phyloP scores from a whole-genome alignment of 2,888 invertebrate species.

The Drosophila recens region DNA sequence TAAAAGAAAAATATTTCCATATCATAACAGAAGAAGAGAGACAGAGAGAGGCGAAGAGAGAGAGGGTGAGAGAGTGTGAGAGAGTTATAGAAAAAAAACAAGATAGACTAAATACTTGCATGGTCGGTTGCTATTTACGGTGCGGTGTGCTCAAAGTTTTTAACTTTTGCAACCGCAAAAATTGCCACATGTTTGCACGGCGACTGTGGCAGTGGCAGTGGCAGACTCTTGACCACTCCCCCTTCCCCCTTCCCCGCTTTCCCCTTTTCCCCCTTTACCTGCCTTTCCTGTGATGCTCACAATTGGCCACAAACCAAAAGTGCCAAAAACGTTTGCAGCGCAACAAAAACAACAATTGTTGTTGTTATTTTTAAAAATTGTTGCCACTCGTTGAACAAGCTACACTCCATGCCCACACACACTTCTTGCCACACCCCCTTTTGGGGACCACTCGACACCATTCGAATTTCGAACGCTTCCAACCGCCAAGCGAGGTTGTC shows the following conservation, averaged over 20 bases:
- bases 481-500: conserved; percentile 24
- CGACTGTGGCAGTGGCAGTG: conserved; percentile 18
- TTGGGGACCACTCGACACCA: conserved; percentile 49
- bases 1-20: neutral
- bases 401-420: conserved; percentile 19
- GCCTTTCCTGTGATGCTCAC: conserved; percentile 38
- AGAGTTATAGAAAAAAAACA: neutral
- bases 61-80: neutral
- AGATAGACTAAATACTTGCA: conserved; percentile 26
- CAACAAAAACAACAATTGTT: conserved; percentile 21
- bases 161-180: conserved; percentile 72
- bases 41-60: neutral
- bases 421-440: conserved; percentile 7
- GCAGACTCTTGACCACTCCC: conserved; percentile 47
- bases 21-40: neutral
- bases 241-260: conserved; percentile 25
- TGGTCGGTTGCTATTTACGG: conserved; percentile 33
- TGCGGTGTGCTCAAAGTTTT: conserved; percentile 57
- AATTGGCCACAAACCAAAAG: conserved; percentile 79
- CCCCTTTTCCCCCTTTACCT: too few species aligned
- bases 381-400: conserved; percentile 71
- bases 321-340: conserved; percentile 70
- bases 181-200: conserved; percentile 74
- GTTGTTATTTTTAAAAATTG: conserved; percentile 53
- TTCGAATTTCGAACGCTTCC: conserved; percentile 20